Evolutionary conservation across 2,888 invertebrate genomes (phyloP).

Genomic region (Andrena dorsata): DNA sequence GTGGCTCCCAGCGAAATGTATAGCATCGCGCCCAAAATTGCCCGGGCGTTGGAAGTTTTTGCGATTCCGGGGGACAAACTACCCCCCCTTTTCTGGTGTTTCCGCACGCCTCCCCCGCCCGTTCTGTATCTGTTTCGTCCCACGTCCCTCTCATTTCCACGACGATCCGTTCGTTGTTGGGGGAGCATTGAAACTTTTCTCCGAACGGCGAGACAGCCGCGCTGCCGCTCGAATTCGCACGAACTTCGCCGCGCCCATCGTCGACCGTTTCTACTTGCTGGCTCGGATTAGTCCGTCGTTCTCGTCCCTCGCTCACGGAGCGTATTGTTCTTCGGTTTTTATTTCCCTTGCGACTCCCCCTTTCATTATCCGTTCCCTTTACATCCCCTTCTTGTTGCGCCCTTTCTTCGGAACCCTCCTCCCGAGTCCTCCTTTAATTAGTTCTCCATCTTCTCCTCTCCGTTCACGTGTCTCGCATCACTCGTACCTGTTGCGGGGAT

Average conservation of each 20-base stretch:
- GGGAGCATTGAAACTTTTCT: constrained; percentile 57
- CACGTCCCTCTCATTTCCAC: constrained; percentile 11
- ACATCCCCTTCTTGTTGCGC: not conserved
- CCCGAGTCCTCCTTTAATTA: constrained; percentile 35
- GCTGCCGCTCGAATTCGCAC: constrained; percentile 49
- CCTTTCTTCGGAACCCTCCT: not conserved
- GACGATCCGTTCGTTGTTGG: constrained; percentile 41
- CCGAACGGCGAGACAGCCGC: constrained; percentile 18
- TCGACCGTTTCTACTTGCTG: constrained; percentile 37
- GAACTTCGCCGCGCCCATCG: constrained; percentile 51
- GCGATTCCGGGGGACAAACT: constrained; percentile 34
- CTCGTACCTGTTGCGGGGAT: constrained; percentile 37
- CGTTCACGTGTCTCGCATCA: constrained; percentile 25
- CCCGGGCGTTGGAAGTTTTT: constrained; percentile 59
- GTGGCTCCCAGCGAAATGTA: constrained; percentile 32
- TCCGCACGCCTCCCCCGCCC: not conserved
- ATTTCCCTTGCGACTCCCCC: constrained; percentile 43
- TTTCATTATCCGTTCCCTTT: constrained; percentile 25
- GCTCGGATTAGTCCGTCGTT: constrained; percentile 16
- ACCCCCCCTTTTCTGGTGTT: constrained; percentile 10
- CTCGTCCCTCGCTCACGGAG: not conserved
- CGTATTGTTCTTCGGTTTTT: constrained; percentile 29
- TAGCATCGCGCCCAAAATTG: constrained; percentile 52
- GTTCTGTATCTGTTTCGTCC: constrained; percentile 7
- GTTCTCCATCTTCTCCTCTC: not conserved